Conservation (phyloP, 2,797 vertebrate genomes). For the Remorina albescens region DNA sequence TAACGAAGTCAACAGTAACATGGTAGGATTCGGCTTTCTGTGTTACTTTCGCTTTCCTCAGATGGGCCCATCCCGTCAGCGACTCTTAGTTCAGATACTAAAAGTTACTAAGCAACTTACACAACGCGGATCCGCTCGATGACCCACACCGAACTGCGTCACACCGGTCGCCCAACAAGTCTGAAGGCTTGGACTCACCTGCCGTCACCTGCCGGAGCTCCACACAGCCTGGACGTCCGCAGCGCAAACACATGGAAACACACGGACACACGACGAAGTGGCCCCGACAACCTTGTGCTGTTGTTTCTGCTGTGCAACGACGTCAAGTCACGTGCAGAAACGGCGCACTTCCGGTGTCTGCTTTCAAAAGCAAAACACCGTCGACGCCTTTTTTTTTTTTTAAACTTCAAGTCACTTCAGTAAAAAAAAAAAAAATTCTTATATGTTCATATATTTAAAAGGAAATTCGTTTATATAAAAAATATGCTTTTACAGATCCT, state of each 20-base stretch:
- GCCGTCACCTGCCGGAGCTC: background rate
- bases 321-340: accelerated
- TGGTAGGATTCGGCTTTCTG: too few relatives aligned
- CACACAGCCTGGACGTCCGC: accelerated
- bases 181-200: conserved; percentile 54
- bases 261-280: background rate
- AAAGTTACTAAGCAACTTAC: conserved; percentile 55
- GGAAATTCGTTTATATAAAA: too few relatives aligned
- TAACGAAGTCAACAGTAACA: accelerated
- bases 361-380: conserved; percentile 56
- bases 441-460: too few relatives aligned
- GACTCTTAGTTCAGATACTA: conserved; percentile 31
- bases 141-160: conserved; percentile 63
- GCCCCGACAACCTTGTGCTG: background rate
- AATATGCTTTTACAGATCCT: too few relatives aligned
- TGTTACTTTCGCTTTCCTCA: conserved; percentile 59
- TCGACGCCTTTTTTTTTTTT: too few relatives aligned
- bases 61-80: conserved; percentile 18
- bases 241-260: background rate
- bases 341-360: accelerated
- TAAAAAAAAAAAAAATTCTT: too few relatives aligned
- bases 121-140: conserved; percentile 8
- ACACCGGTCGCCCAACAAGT: conserved; percentile 15
- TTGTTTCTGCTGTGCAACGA: background rate
- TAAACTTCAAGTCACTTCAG: too few relatives aligned